Evolutionary conservation across 2,797 vertebrate genomes (phyloP), one percentile per base, ranked within the genome.

Genomic region (Lutjanus campechanus): DNA sequence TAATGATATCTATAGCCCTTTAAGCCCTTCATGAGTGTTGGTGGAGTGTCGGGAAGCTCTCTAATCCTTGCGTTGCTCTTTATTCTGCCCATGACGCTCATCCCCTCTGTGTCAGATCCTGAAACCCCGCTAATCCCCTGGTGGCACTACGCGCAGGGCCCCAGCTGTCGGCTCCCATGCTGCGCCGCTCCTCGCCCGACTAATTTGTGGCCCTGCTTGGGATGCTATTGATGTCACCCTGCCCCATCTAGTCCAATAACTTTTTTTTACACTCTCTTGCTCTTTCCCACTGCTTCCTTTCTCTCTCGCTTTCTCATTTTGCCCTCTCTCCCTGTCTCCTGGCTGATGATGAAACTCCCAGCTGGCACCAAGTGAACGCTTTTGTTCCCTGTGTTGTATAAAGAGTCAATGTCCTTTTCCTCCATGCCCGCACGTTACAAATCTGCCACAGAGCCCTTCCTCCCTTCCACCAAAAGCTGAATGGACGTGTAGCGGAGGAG

Each of bases 191-290:
- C 86, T 86, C 73, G 68, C 85, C 79, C 47, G 15, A 85, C 87
- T 93, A 90, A 94, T 94, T 93, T 93, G 93, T 82, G 85, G 84
- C 88, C 87, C 91, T 93, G 90, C 89, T 93, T 89, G 87, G 85
- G 89, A 90, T 92, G 90, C 92, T 89, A 85, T 87, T 90, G 88
- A 91, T 92, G 91, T 89, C 89, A 87, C 77, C 79, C 83, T 69
- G 76, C 80, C 70, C 82, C 64, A 76, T 86, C 83, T 64, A 69
- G 66, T 77, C 88, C 87, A 90, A 88, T 83, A 92, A 89, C 89
- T 89, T 88, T 84, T 73, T 63, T 56, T 73, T 77, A 66, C 62
- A 63, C 71, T 85, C 73, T 68, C 51, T 64, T 69, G 29, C 43
- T 75, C 75, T 77, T 82, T 81, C 83, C 60, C 79, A 80, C 65